A percentile compares a stretch with the other conserved stretches of the same genome.
Evolutionary conservation across 2,113 vertebrate genomes (phyloP).

Genomic region (Oncorhynchus clarkii): DNA sequence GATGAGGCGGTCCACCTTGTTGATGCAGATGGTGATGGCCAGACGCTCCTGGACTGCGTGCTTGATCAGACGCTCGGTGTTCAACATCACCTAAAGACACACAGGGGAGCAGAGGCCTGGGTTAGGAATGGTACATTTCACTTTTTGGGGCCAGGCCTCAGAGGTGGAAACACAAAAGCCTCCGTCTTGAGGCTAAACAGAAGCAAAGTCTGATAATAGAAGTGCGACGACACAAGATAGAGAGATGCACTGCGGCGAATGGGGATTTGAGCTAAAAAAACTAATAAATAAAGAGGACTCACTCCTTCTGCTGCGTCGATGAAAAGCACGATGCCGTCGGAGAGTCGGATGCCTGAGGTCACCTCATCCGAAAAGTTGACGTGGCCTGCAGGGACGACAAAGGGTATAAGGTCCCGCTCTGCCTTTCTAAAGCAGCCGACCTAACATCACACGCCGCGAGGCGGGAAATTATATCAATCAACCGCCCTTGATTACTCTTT

Average conservation of each 20-base stretch:
- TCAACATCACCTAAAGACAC: conserved; percentile 89
- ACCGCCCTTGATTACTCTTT: neutral
- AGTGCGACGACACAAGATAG: too few relatives aligned
- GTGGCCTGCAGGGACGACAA: conserved; percentile 75
- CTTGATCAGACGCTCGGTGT: conserved; percentile 96
- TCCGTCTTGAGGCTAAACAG: too few relatives aligned
- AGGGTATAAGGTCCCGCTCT: neutral
- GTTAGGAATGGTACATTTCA: rapidly evolving
- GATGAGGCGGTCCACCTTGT: conserved; percentile 96
- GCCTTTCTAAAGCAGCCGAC: neutral
- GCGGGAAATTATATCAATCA: neutral
- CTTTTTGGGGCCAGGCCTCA: neutral
- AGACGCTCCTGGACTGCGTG: conserved; percentile 95
- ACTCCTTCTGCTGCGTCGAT: conserved; percentile 98
- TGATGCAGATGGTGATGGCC: conserved; percentile 96
- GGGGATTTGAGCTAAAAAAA: too few relatives aligned
- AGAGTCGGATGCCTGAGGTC: conserved; percentile 91
- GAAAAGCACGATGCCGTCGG: conserved; percentile 94
- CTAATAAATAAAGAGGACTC: conserved; percentile 61
- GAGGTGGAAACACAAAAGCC: too few relatives aligned
- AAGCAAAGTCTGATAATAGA: too few relatives aligned
- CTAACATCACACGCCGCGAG: neutral
- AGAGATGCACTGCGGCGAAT: neutral
- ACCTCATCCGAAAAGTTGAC: conserved; percentile 98
- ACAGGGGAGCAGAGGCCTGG: neutral